Percentiles rank a stretch among this genome's conserved stretches.
phyloP scores from a whole-genome alignment of 2,113 vertebrate species.

The Brevimyrus niger region DNA sequence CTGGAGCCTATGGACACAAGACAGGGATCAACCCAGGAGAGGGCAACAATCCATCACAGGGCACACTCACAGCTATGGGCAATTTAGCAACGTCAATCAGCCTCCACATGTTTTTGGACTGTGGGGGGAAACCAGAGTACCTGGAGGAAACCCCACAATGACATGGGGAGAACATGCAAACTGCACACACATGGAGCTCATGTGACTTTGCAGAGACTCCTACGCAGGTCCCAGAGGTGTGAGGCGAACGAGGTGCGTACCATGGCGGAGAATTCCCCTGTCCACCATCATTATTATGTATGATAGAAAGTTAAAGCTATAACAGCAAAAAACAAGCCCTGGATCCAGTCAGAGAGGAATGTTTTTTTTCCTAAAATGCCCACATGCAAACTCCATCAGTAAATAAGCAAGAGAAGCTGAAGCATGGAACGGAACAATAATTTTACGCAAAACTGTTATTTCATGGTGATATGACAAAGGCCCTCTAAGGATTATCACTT shows the following conservation, averaged over 20 bases:
- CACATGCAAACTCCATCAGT: neutral
- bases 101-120: neutral
- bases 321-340: neutral
- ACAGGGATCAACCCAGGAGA: neutral
- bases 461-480: neutral
- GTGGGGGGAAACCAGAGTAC: too few species aligned
- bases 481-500: neutral
- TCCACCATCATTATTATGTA: neutral
- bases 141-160: neutral
- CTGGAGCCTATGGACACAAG: neutral
- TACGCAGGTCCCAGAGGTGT: neutral
- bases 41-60: neutral
- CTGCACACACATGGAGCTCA: neutral
- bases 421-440: neutral
- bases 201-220: neutral
- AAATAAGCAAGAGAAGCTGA: neutral
- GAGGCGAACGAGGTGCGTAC: neutral
- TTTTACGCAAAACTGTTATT: neutral
- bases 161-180: neutral
- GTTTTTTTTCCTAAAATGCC: neutral
- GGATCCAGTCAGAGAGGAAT: neutral
- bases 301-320: neutral
- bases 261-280: neutral
- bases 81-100: neutral
- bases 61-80: neutral